Evolutionary conservation across 1,140 invertebrate genomes (phyloP), one percentile per base, ranked within the genome.

Genomic region (Nephila pilipes): DNA sequence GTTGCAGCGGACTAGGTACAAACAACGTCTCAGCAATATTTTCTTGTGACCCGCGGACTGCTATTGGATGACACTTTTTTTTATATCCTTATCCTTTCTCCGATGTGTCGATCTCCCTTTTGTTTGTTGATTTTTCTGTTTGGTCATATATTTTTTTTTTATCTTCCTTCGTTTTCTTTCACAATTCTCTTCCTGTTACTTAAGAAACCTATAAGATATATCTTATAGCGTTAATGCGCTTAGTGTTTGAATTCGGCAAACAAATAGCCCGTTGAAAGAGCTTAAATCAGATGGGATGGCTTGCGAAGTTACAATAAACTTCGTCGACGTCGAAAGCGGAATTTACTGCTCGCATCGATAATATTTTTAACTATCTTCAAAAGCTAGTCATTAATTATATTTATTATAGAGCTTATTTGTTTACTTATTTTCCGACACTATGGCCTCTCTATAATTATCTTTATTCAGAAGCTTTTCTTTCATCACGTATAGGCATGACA

Each of bases 1-100:
- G 57, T 58, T 22, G 54, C 79, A 60, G 25, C 29, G n/a, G 65
- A 22, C 32, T 20, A 57, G 32, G 38, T 38, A 88, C 83, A 91
- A 63, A 91, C 54, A 83, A 54, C 55, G 36, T n/a, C 57, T 63
- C 75, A 16, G 89, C 55, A 55, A 58, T 91, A 91, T 91, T 91
- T 91, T 83, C 63, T 65, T 91, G 29, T 36, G 36, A 60, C 75
- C 79, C 57, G 18, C n/a, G 79, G 69, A 80, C 54, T 55, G 16
- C 65, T 57, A 79, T 89, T 57, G 63, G 65, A 55, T 79, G n/a
- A 54, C 18, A 55, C 32, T 29, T 22, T 79, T 89, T 57, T 75
- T 65, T 22, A 38, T n/a, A 65, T 29, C 6, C 46, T 14, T 25
- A 2, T 79, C 46, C 63, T 0, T 65, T 46, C 55, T 63, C 20